Base-by-base conservation (phyloP, 2,113 vertebrate genomes). In the Erpornis zantholeuca region DNA sequence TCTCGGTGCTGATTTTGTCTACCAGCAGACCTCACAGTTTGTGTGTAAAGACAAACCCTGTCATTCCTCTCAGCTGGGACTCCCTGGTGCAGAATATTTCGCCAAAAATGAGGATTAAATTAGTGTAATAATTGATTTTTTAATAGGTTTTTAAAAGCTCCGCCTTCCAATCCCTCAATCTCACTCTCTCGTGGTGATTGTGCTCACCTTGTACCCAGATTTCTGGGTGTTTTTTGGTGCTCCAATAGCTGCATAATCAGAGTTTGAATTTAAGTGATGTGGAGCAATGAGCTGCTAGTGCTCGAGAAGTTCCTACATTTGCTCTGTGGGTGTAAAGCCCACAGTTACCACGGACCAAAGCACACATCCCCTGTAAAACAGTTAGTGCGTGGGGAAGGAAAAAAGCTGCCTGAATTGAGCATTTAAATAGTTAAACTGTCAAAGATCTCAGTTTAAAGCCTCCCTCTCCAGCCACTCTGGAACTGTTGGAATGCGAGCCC, bases 331-430 rank as follows among this genome's bases (percentile, higher is more conserved):
- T 15, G 3, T 4, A 27, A 76, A 22, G 19, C 28, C 45, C 10
- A 24, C 8, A 29, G 35, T 21, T 42, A 5, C 54, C 27, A 64
- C 5, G 14, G 23, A 17, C 12, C 36, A 70, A 77, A 49, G 57
- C 4, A 15, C 2, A 9, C 10, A 15, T 24, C 12, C 4, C 22
- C 22, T 40, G 38, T 45, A 27, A 85, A 72, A 2, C 3, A 19
- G 19, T 9, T 49, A 14, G 16, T 6, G 17, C 9, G 17, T 21
- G 4, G 3, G 10, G 15, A 45, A 80, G 54, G 15, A 15, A 27
- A 42, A 86, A 54, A 28, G 1, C 8, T 15, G 10, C 4, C 29
- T 3, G 4, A 63, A 38, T 2, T 1, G 19, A 45, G 4, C 18
- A 31, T 38, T 54, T 42, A 10, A 86, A 15, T 2, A 70, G 4